Base-by-base conservation (phyloP, 64 coral and sea anemone species). In the Hydrozoanthus tunicans region DNA sequence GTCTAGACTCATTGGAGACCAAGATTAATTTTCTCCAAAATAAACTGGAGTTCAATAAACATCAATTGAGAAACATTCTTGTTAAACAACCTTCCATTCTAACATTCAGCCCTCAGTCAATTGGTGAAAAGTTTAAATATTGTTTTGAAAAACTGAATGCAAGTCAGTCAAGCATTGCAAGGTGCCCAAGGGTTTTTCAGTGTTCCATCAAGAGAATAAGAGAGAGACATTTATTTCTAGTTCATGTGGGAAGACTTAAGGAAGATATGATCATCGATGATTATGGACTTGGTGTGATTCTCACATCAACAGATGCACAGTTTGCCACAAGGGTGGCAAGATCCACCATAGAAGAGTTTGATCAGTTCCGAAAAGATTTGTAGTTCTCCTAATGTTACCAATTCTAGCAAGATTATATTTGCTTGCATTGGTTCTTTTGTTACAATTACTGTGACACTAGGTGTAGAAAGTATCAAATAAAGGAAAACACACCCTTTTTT, bases 71-170 rank as follows among this genome's bases (percentile, higher is more conserved):
- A 59, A 98, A 98, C 56, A 89, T 98, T 26, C 85, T 98, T 20
- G 83, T 98, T 15, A 98, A 98, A 90, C 96, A 98, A 13, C 96
- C 94, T 60, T 95, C 93, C 52, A 91, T 95, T 61, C 85, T 98
- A 51, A 98, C 96, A 61, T 98, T 98, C 64, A 91, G 96, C 67
- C 68, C 72, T 6, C 89, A 93, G 5, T 73, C 91, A 68, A 69
- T 98, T 81, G 92, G 88, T 64, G 88, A 89, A 25, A 98, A 98
- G 63, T 98, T 89, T 89, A 90, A 68, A 25, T 98, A 98, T 26
- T 98, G 96, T 58, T 95, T 73, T 91, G 77, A 93, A 13, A 85
- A 93, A 67, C 79, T 98, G 7, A 92, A 95, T 78, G 70, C 81
- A 9, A 93, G 93, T 63, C 92, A 80, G 11, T 88, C 93, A 11